Evolutionary conservation across 2,797 vertebrate genomes (phyloP).

Genomic region (Botia kubotai): DNA sequence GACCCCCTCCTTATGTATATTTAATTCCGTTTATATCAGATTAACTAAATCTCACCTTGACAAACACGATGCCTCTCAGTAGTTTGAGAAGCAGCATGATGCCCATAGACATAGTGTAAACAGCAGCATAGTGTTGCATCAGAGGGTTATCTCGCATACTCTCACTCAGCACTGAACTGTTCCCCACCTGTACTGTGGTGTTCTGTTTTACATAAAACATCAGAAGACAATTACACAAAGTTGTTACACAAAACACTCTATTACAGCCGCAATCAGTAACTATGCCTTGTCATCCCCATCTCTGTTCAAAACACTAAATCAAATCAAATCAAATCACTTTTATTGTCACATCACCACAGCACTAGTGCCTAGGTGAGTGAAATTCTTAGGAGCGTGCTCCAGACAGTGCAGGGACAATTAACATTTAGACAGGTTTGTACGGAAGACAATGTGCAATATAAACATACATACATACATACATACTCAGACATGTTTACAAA

Average conservation of each 20-base stretch:
- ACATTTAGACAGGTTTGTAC: no score
- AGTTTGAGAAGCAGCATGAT: conserved; percentile 90
- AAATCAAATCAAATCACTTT: no score
- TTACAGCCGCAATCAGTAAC: background rate
- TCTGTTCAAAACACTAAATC: no score
- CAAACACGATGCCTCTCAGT: conserved; percentile 86
- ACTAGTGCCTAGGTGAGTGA: no score
- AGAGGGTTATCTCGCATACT: conserved; percentile 91
- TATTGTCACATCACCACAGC: no score
- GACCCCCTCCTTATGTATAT: background rate
- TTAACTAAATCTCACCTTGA: conserved; percentile 80
- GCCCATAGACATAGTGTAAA: conserved; percentile 90
- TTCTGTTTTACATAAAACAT: conserved; percentile 74
- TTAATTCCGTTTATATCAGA: background rate
- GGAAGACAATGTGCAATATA: no score
- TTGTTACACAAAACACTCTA: background rate
- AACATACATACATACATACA: no score
- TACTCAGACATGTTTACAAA: no score
- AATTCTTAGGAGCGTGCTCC: no score
- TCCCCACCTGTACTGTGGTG: conserved; percentile 77
- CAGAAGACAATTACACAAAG: conserved; percentile 27
- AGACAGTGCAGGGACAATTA: no score
- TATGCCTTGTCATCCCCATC: no score
- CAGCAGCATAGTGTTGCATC: conserved; percentile 87
- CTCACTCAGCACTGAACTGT: conserved; percentile 79